Evolutionary conservation across 2,797 vertebrate genomes (phyloP), one percentile per base, ranked within the genome.

Genomic region (Gila robusta): DNA sequence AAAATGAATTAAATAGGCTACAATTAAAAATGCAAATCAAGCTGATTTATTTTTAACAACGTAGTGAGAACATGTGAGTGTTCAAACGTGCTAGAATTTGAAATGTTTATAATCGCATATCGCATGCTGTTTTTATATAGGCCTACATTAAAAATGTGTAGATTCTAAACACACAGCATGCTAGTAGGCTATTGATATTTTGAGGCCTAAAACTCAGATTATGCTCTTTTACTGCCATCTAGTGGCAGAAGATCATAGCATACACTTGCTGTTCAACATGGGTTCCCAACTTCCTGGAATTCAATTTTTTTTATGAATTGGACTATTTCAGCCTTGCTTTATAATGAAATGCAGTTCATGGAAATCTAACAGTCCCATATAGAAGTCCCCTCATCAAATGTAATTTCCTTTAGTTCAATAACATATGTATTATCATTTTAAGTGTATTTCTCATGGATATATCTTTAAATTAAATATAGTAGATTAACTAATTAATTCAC

Each of bases 191-290:
- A 8, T 35, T 37, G 6, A 37, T 37, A 39, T 41, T 16, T n/a
- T 4, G 6, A 23, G 1, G 3, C 9, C 12, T 62, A 26, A 62
- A 72, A 10, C 71, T 52, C 26, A 74, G 39, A 8, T 35, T 49
- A 14, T 59, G 66, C 8, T n/a, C 7, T 44, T 79, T 35, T 85
- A 35, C 35, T 35, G 37, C 52, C 74, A 85, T 59, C 74, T 79
- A 47, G 74, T 56, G 74, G 37, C 52, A 28, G 23, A 59, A 2
- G 23, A 7, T 32, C 64, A 12, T 62, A 32, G 64, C 28, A 17
- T 17, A 17, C 64, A 66, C 28, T 32, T 32, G 0, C 2, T 28
- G 7, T 66, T 10, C 28, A 32, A 16, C 59, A 26, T 26, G n/a
- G n/a, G 5, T 16, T 64, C 26, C n/a, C 23, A 26, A 6, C 12